Base-by-base conservation (phyloP, 2,113 vertebrate species). In the Motacilla tschutschensis region DNA sequence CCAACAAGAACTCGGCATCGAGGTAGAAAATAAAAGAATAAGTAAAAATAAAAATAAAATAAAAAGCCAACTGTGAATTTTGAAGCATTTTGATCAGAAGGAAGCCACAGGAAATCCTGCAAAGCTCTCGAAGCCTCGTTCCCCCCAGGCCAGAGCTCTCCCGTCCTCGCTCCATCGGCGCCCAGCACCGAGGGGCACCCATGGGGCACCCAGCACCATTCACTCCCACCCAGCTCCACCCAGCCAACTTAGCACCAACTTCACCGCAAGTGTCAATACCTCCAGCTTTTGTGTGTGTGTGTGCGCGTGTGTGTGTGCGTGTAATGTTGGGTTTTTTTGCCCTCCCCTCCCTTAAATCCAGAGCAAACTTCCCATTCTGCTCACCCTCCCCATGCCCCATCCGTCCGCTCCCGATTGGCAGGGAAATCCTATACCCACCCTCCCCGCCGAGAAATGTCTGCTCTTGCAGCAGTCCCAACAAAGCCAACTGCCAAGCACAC, bases 381-480 rank as follows among this genome's bases (percentile, higher is more conserved):
- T 94, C 93, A 47, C 83, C 77, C 80, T 93, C 93, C 94, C 88
- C 94, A 91, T 91, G 93, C 93, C 93, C 93, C 95, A 91, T 92
- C 92, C 86, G 40, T 73, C 77, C 70, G 87, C 93, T 92, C 91
- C 95, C 90, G 96, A 96, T 97, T 97, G 97, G 97, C 96, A 96
- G 96, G 91, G 93, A 91, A 95, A 96, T 69, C 91, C 93, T 94
- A 97, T 93, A 89, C 92, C 93, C 96, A 82, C 96, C 97, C 97
- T 95, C 96, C 95, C 94, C 90, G 92, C 93, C 87, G 91, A 94
- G 97, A 88, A 96, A 95, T 96, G 96, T 95, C 97, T 95, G 96
- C 96, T 95, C 94, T 88, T 94, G 92, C 96, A 93, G 96, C 96
- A 96, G 95, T 95, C 93, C 95, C 96, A 97, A 97, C 97, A 98